Conservation (phyloP, 2,113 vertebrate species). For the Tyto alba region DNA sequence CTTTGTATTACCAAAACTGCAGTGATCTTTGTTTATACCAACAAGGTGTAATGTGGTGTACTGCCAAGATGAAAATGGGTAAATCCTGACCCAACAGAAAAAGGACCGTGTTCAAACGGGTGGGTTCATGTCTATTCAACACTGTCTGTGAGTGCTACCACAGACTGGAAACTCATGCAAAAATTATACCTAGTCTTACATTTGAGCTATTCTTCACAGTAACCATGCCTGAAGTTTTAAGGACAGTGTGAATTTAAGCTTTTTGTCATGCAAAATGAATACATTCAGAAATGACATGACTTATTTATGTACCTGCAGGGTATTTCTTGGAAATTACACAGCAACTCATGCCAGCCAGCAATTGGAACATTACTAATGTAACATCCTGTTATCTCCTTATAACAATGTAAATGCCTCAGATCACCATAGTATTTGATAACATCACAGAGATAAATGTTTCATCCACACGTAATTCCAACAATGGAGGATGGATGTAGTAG, state of each 20-base stretch:
- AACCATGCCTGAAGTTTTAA: neutral
- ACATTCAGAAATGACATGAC: slow-evolving; percentile 6
- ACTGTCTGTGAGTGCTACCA: neutral
- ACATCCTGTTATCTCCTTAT: slow-evolving; percentile 43
- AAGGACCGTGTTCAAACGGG: neutral
- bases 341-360: slow-evolving; percentile 27
- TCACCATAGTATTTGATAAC: slow-evolving; percentile 42
- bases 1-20: neutral
- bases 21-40: neutral
- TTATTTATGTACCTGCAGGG: slow-evolving; percentile 56
- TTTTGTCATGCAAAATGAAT: slow-evolving; percentile 44
- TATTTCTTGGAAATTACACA: slow-evolving; percentile 41
- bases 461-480: slow-evolving; percentile 9
- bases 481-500: neutral
- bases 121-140: neutral
- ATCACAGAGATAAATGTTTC: slow-evolving; percentile 45
- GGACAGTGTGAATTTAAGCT: slow-evolving; percentile 7
- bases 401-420: slow-evolving; percentile 48
- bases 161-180: neutral
- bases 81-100: neutral
- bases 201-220: neutral
- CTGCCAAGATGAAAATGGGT: neutral
- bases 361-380: slow-evolving; percentile 44
- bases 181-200: neutral
- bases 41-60: neutral